Percentiles rank a stretch among this genome's conserved stretches.
Evolutionary conservation across 2,888 invertebrate species (phyloP).

Genomic region (Artemia sinica): DNA sequence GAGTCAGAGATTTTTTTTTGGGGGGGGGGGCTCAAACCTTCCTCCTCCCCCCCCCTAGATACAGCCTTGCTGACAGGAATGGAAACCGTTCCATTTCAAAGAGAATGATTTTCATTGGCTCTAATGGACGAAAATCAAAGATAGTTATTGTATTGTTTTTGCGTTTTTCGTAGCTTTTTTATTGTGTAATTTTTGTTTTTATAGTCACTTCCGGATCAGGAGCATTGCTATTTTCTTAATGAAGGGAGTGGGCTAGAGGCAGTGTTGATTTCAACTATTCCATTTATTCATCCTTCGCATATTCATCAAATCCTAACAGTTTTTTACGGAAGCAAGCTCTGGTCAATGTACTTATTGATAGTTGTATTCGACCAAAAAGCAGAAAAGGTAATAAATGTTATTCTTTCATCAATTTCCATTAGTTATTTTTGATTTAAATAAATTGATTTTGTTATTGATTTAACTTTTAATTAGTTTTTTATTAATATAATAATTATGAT

Average conservation of each 20-base stretch:
- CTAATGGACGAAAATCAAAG: not conserved
- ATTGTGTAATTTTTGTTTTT: constrained; percentile 26
- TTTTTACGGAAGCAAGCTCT: constrained; percentile 73
- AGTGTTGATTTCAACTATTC: constrained; percentile 56
- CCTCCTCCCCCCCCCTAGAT: too few species aligned
- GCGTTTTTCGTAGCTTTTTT: too few species aligned
- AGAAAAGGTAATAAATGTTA: constrained; percentile 44
- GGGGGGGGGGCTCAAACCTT: too few species aligned
- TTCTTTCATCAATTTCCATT: too few species aligned
- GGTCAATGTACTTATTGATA: constrained; percentile 70
- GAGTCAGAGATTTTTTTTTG: too few species aligned
- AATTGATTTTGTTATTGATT: too few species aligned
- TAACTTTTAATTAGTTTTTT: too few species aligned
- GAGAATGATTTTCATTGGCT: not conserved
- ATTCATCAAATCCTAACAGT: constrained; percentile 68
- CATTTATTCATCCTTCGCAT: constrained; percentile 82
- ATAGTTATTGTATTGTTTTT: not conserved
- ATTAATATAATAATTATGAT: too few species aligned
- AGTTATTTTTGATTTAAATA: too few species aligned
- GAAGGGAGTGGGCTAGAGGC: constrained; percentile 53
- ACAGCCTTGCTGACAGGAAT: too few species aligned
- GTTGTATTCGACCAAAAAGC: constrained; percentile 66
- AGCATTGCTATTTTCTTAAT: constrained; percentile 82
- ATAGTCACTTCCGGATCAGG: constrained; percentile 75
- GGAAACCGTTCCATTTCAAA: too few species aligned